A percentile compares a stretch with the other conserved stretches of the same genome.
Evolutionary conservation across 2,797 vertebrate genomes (phyloP).

Genomic region (Steatocranus sp.): DNA sequence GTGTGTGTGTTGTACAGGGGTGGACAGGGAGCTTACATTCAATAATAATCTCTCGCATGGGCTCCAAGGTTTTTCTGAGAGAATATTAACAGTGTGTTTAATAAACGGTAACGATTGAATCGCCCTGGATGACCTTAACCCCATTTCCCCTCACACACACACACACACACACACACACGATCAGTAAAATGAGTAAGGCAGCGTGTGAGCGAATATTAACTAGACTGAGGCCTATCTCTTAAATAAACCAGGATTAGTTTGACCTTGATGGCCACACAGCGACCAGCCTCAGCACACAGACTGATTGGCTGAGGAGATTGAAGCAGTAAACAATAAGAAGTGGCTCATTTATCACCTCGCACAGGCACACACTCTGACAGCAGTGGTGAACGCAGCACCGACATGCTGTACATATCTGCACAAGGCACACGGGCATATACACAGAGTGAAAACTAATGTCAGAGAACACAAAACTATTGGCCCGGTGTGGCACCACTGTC

Average conservation of each 20-base stretch:
- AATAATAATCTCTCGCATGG: constrained; percentile 20
- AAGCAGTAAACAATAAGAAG: constrained; percentile 55
- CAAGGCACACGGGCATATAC: background rate
- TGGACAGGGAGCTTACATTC: background rate
- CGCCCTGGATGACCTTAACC: constrained; percentile 29
- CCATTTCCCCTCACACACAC: background rate
- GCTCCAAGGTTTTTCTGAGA: constrained; percentile 42
- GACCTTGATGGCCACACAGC: constrained; percentile 54
- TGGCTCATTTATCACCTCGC: constrained; percentile 53
- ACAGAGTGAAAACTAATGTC: background rate
- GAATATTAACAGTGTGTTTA: constrained; percentile 63
- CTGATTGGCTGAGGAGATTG: constrained; percentile 61
- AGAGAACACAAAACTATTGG: background rate
- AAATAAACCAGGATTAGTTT: constrained; percentile 50
- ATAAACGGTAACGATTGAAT: constrained; percentile 51
- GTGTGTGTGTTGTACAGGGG: background rate
- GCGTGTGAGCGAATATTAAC: constrained; percentile 53
- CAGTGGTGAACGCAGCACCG: background rate
- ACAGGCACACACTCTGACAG: constrained; percentile 24
- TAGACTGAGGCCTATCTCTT: constrained; percentile 17
- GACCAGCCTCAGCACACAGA: constrained; percentile 21
- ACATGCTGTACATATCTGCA: background rate
- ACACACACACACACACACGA: background rate
- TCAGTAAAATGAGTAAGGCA: constrained; percentile 27
- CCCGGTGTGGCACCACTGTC: background rate